These are phyloP conservation scores for Pantelozetes paolii DNA, from an alignment of 2,888 invertebrate genomes.

Conservation along the genomic window DNA sequence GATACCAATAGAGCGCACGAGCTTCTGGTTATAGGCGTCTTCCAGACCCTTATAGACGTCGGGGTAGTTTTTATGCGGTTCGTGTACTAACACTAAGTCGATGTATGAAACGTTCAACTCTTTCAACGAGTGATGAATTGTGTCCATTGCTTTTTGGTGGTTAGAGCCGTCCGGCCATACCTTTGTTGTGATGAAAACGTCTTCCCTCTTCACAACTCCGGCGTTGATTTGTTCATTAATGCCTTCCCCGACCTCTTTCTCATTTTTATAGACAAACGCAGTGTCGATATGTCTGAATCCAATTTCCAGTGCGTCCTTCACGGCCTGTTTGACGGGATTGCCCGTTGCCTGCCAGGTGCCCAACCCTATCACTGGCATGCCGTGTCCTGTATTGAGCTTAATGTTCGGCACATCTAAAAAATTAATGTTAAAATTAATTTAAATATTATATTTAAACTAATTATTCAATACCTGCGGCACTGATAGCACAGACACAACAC, in stretches of 20 bases:
- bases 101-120: not conserved
- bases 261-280: slow-evolving; percentile 52
- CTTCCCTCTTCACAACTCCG: slow-evolving; percentile 51
- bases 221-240: slow-evolving; percentile 50
- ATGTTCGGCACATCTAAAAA: not conserved
- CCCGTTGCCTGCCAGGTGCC: slow-evolving; percentile 74
- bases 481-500: too few species aligned
- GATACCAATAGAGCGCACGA: slow-evolving; percentile 74
- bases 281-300: slow-evolving; percentile 53
- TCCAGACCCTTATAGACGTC: slow-evolving; percentile 34
- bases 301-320: slow-evolving; percentile 49
- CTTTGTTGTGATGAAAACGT: slow-evolving; percentile 54
- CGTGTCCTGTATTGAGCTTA: not conserved
- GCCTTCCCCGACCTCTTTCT: slow-evolving; percentile 52
- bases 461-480: not conserved
- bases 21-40: slow-evolving; percentile 55
- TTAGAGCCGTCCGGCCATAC: slow-evolving; percentile 60
- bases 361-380: slow-evolving; percentile 63
- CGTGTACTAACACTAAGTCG: slow-evolving; percentile 80
- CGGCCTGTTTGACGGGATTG: slow-evolving; percentile 50
- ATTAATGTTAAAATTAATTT: too few species aligned
- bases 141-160: not conserved
- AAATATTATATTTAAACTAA: too few species aligned
- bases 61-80: not conserved
- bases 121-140: not conserved